These are phyloP conservation scores for Cyprinodon variegatus DNA, from an alignment of 2,113 vertebrate species.

Conservation along the genomic window DNA sequence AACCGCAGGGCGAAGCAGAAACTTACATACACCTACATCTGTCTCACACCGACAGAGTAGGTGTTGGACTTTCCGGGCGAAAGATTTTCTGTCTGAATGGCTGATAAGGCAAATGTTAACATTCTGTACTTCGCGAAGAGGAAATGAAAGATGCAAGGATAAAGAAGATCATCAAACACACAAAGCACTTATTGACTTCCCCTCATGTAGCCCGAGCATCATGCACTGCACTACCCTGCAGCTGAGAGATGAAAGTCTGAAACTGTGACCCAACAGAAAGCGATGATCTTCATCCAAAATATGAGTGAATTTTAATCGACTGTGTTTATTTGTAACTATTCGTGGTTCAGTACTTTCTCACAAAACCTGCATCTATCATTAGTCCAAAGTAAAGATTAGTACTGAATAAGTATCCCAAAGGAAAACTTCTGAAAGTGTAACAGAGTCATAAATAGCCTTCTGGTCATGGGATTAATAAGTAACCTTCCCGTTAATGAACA, in stretches of 20 bases:
- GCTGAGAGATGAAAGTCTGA: slow-evolving; percentile 32
- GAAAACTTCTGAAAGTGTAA: background rate
- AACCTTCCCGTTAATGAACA: no score
- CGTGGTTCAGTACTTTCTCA: background rate
- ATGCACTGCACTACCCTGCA: slow-evolving; percentile 20
- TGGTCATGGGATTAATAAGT: no score
- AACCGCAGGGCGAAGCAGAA: slow-evolving; percentile 2
- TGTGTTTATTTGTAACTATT: background rate
- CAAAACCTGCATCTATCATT: background rate
- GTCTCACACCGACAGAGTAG: slow-evolving; percentile 13
- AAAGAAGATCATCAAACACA: slow-evolving; percentile 61
- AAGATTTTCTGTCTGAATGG: slow-evolving; percentile 56
- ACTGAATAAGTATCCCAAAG: background rate
- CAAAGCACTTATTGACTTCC: slow-evolving; percentile 65
- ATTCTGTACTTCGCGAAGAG: slow-evolving; percentile 31
- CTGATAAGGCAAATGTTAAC: slow-evolving; percentile 49
- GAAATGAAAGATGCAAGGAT: background rate
- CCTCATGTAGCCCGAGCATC: slow-evolving; percentile 23
- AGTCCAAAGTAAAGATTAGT: background rate
- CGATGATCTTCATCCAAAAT: background rate
- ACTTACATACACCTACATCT: slow-evolving; percentile 22
- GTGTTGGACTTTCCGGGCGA: slow-evolving; percentile 22
- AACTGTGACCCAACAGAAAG: slow-evolving; percentile 6
- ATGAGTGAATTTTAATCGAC: background rate
- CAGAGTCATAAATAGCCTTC: no score